Evolutionary conservation across 2,888 invertebrate genomes (phyloP).

Genomic region (Protophormia terraenovae): DNA sequence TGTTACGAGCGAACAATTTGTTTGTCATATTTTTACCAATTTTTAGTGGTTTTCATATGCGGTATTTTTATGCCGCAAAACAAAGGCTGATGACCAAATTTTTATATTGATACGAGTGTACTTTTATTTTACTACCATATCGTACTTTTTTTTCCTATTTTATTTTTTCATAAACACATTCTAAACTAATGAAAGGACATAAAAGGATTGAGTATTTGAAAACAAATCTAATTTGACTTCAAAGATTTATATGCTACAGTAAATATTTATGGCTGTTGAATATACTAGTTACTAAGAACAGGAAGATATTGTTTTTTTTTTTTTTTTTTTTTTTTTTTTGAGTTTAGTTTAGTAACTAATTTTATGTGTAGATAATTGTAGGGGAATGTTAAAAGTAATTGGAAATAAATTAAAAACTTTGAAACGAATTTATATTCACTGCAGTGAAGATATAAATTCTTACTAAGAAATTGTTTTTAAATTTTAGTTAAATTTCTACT

Average conservation of each 20-base stretch:
- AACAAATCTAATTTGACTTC: constrained; percentile 36
- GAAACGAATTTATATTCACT: too few relatives aligned
- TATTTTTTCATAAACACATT: constrained; percentile 18
- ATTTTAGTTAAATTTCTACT: too few relatives aligned
- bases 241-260: constrained; percentile 34
- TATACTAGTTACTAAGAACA: too few relatives aligned
- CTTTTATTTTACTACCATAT: background rate
- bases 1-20: constrained; percentile 31
- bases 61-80: constrained; percentile 60
- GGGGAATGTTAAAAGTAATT: too few relatives aligned
- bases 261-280: constrained; percentile 39
- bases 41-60: constrained; percentile 62
- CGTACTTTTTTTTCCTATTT: background rate
- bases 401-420: too few relatives aligned
- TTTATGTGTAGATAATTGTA: background rate
- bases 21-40: constrained; percentile 62
- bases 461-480: too few relatives aligned
- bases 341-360: constrained; percentile 26
- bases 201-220: constrained; percentile 15
- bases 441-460: too few relatives aligned
- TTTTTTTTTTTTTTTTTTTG: background rate
- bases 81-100: constrained; percentile 59
- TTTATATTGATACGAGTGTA: constrained; percentile 33
- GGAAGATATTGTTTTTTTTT: too few relatives aligned
- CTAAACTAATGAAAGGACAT: constrained; percentile 38